Evolutionary conservation across 2,888 invertebrate genomes (phyloP).

Genomic region (Tortricodes alternella): DNA sequence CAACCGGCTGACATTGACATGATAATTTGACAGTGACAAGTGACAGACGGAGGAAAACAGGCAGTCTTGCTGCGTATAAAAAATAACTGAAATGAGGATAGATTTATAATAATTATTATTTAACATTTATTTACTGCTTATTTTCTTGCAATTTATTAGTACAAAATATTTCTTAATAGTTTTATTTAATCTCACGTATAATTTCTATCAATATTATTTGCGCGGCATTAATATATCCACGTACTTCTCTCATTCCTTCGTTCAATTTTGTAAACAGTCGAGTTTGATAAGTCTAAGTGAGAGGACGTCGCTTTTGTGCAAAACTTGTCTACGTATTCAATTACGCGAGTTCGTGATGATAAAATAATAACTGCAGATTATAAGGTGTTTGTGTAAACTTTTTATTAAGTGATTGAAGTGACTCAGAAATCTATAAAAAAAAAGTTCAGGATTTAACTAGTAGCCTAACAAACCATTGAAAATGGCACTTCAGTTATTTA

Average conservation of each 20-base stretch:
- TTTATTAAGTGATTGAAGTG: conserved; percentile 9
- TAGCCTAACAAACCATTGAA: too few relatives aligned
- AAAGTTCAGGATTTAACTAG: too few relatives aligned
- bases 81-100: too few relatives aligned
- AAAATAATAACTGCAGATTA: not conserved
- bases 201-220: conserved; percentile 7
- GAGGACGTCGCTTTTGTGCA: conserved; percentile 37
- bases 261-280: conserved; percentile 41
- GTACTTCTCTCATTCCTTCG: conserved; percentile 36
- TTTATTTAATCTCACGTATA: not conserved
- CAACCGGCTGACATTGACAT: conserved; percentile 13
- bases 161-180: not conserved
- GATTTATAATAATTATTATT: too few relatives aligned
- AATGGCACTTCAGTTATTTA: conserved; percentile 18
- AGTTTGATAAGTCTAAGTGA: conserved; percentile 28
- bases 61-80: too few relatives aligned
- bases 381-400: not conserved
- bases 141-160: not conserved
- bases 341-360: conserved; percentile 39
- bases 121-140: not conserved
- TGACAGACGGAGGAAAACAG: too few relatives aligned
- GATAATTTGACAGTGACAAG: not conserved
- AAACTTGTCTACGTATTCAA: conserved; percentile 47
- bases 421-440: not conserved
- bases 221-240: conserved; percentile 16